Percentiles rank a stretch among this genome's conserved stretches.
These are phyloP conservation scores for Heteromyza rotundicornis DNA, from an alignment of 2,888 invertebrate species.

Conservation along the genomic window DNA sequence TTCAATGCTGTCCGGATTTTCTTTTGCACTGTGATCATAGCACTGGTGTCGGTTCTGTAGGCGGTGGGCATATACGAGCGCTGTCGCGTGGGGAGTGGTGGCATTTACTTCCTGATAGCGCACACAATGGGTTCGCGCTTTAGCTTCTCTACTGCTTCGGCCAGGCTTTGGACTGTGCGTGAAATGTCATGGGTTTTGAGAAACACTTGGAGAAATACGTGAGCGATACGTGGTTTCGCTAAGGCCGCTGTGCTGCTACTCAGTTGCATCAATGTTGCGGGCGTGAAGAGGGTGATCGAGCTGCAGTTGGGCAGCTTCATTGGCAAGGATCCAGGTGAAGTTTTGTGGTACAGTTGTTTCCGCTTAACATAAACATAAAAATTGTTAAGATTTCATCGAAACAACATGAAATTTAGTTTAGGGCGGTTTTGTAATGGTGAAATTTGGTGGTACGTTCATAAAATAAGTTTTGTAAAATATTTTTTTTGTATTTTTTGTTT, in stretches of 20 bases:
- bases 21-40: too few species aligned
- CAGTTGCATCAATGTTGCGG: slow-evolving; percentile 91
- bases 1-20: slow-evolving; percentile 81
- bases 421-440: too few species aligned
- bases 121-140: slow-evolving; percentile 93
- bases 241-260: slow-evolving; percentile 84
- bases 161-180: slow-evolving; percentile 93
- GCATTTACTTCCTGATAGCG: slow-evolving; percentile 93
- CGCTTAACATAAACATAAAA: too few species aligned
- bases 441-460: too few species aligned
- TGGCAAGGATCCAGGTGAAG: too few species aligned
- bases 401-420: too few species aligned
- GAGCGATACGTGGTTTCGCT: slow-evolving; percentile 88
- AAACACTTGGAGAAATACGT: slow-evolving; percentile 87
- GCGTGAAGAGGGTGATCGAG: slow-evolving; percentile 97
- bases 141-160: slow-evolving; percentile 96
- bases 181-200: slow-evolving; percentile 94
- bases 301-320: slow-evolving; percentile 96
- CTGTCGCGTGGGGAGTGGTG: slow-evolving; percentile 95
- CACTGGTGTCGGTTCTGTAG: slow-evolving; percentile 89
- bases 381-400: too few species aligned
- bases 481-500: slow-evolving; percentile 67
- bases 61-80: slow-evolving; percentile 96
- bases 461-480: too few species aligned
- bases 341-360: too few species aligned